Percentiles rank a stretch among this genome's conserved stretches.
Conservation (phyloP, 2,888 invertebrate species). For the Dynastes maya region DNA sequence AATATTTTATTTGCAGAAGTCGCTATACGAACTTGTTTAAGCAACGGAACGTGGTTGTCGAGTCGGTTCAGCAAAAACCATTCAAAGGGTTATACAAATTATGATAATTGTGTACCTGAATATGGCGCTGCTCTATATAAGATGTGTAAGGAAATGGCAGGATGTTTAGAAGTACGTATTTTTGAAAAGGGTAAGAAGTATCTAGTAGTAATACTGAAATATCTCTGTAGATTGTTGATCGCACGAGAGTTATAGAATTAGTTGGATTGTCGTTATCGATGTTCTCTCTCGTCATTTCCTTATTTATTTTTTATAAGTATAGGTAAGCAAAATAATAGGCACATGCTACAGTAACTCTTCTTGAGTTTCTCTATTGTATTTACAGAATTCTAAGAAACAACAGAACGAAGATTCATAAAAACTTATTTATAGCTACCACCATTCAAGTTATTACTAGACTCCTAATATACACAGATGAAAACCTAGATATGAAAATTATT, state of each 20-base stretch:
- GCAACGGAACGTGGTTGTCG: constrained; percentile 81
- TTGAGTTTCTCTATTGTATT: constrained; percentile 51
- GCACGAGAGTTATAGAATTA: constrained; percentile 84
- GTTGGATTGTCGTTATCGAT: constrained; percentile 87
- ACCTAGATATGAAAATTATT: constrained; percentile 71
- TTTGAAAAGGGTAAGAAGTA: not conserved
- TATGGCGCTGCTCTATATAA: constrained; percentile 79
- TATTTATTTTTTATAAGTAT: constrained; percentile 87
- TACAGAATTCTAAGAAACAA: constrained; percentile 84
- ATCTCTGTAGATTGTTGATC: constrained; percentile 77
- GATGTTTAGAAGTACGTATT: constrained; percentile 61
- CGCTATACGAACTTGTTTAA: constrained; percentile 57
- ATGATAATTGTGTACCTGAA: constrained; percentile 83
- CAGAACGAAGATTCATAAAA: constrained; percentile 89
- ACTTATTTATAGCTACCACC: constrained; percentile 87
- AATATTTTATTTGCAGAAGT: constrained; percentile 56
- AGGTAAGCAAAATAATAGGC: constrained; percentile 73
- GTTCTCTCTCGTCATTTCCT: constrained; percentile 81
- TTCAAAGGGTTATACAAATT: constrained; percentile 85
- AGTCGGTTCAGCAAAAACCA: constrained; percentile 67
- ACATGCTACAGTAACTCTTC: not conserved
- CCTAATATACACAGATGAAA: constrained; percentile 83
- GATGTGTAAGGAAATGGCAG: constrained; percentile 70
- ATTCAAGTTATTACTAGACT: constrained; percentile 83
- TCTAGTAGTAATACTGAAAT: constrained; percentile 4